Evolutionary conservation across 2,113 vertebrate species (phyloP).

Genomic region (Chascanopsetta lugubris): DNA sequence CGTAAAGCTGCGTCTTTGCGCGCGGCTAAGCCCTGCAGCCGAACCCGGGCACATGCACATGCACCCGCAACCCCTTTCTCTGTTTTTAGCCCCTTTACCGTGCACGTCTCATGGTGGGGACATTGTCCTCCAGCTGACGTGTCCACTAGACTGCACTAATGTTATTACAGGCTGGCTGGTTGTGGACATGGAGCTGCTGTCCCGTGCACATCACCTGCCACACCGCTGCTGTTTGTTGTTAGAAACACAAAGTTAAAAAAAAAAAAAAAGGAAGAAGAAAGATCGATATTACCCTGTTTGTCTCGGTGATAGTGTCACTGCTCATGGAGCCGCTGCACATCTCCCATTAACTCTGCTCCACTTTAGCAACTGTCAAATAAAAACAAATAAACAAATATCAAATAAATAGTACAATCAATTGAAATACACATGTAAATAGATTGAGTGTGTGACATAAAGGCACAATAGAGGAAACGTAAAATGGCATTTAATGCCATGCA

Average conservation of each 20-base stretch:
- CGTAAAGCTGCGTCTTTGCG: conserved; percentile 29
- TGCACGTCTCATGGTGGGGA: too few relatives aligned
- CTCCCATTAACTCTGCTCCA: conserved; percentile 26
- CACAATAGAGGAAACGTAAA: conserved; percentile 19
- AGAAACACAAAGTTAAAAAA: conserved; percentile 86
- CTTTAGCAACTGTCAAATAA: conserved; percentile 13
- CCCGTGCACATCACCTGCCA: conserved; percentile 79
- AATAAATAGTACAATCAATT: neutral
- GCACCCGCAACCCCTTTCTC: conserved; percentile 56
- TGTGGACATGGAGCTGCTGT: conserved; percentile 31
- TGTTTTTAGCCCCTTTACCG: conserved; percentile 4
- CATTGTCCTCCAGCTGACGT: conserved; percentile 24
- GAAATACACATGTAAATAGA: neutral
- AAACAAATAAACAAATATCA: neutral
- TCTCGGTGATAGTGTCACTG: conserved; percentile 86
- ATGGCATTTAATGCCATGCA: conserved; percentile 13
- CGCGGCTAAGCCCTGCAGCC: conserved; percentile 5
- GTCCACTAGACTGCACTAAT: conserved; percentile 28
- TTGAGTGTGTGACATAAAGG: neutral
- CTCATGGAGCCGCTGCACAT: conserved; percentile 68
- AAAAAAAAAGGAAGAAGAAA: too few relatives aligned
- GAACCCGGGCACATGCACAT: conserved; percentile 26
- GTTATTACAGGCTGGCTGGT: conserved; percentile 18
- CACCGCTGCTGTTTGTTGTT: conserved; percentile 78
- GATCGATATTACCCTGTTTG: conserved; percentile 88